Evolutionary conservation across 2,797 vertebrate species (phyloP).

Genomic region (Coendou prehensilis): DNA sequence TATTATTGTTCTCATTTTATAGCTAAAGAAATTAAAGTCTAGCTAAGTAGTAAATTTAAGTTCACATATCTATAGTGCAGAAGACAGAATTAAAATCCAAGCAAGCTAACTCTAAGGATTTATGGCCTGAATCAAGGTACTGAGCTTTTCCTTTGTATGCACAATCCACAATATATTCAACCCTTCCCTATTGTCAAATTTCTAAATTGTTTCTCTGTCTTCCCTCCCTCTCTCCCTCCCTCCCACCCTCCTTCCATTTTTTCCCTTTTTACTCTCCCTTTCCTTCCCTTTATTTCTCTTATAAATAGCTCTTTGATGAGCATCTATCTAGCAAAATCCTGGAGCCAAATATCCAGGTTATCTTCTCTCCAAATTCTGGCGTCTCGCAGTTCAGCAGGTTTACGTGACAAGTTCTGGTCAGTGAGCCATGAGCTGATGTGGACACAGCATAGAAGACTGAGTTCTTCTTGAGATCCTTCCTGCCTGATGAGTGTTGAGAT

Average conservation of each 20-base stretch:
- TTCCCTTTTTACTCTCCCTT: not conserved
- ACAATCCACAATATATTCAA: not conserved
- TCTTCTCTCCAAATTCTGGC: not conserved
- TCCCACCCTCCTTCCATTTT: no score
- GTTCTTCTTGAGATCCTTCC: rapidly evolving
- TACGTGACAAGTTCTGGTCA: not conserved
- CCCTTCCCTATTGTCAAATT: not conserved
- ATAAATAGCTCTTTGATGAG: not conserved
- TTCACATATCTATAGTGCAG: not conserved
- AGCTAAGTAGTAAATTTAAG: not conserved
- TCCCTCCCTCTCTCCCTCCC: no score
- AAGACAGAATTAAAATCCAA: not conserved
- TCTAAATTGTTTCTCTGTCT: not conserved
- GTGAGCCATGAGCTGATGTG: not conserved
- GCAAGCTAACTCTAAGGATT: not conserved
- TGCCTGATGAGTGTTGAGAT: not conserved
- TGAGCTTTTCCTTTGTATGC: not conserved
- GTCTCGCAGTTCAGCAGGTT: not conserved
- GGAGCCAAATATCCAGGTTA: not conserved
- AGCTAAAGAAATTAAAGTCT: slow-evolving; percentile 37
- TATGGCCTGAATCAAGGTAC: not conserved
- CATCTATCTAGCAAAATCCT: not conserved
- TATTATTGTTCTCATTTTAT: not conserved
- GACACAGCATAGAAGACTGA: not conserved
- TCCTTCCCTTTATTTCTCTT: not conserved